A percentile compares a stretch with the other conserved stretches of the same genome.
These are phyloP conservation scores for Drosophila mayri DNA, from an alignment of 1,140 invertebrate genomes.

Conservation along the genomic window DNA sequence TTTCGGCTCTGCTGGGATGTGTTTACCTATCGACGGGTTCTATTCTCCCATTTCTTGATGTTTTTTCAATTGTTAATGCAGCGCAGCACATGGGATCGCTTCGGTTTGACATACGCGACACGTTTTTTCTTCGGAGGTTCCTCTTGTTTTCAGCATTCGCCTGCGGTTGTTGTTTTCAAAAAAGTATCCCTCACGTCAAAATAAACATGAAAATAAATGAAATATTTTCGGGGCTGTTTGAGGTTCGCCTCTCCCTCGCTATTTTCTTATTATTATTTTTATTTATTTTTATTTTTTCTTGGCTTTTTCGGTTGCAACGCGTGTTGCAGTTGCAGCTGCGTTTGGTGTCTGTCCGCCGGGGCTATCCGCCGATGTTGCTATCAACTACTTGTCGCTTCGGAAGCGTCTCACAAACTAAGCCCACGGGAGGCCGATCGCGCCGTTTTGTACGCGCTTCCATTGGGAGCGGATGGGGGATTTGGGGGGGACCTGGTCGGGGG, in stretches of 20 bases:
- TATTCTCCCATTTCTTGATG: conserved; percentile 44
- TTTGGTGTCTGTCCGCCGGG: conserved; percentile 26
- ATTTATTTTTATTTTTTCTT: conserved; percentile 3
- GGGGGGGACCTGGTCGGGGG: background rate
- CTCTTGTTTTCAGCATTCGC: conserved; percentile 18
- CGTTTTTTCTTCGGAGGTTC: conserved; percentile 40
- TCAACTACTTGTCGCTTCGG: conserved; percentile 77
- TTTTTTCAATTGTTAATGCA: conserved; percentile 46
- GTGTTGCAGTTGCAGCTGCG: conserved; percentile 31
- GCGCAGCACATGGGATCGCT: conserved; percentile 31
- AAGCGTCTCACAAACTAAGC: conserved; percentile 81
- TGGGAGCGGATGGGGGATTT: conserved; percentile 6
- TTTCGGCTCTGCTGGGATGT: conserved; percentile 17
- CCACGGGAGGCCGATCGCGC: conserved; percentile 77
- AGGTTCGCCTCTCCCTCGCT: conserved; percentile 10
- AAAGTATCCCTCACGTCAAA: conserved; percentile 40
- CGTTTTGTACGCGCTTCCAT: conserved; percentile 62
- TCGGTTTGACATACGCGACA: conserved; percentile 47
- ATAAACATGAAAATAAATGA: conserved; percentile 58
- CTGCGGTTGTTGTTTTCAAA: conserved; percentile 23
- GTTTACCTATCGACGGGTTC: conserved; percentile 39
- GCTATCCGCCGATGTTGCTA: conserved; percentile 50
- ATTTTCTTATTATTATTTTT: conserved; percentile 16
- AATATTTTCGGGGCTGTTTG: conserved; percentile 24
- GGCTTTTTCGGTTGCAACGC: conserved; percentile 18